Evolutionary conservation across 2,888 invertebrate genomes (phyloP).

Genomic region (Scaeva pyrastri): DNA sequence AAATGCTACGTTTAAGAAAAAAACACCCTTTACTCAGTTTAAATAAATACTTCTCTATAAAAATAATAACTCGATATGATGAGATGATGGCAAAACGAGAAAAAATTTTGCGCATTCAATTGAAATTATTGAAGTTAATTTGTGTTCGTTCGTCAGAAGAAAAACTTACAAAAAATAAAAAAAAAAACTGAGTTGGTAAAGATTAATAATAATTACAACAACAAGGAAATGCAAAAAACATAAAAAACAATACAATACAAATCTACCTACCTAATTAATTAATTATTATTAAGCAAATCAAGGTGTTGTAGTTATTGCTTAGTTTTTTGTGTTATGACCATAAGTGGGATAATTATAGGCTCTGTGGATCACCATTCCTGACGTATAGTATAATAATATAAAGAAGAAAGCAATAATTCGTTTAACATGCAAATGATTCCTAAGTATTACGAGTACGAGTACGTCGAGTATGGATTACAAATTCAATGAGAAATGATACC

Average conservation of each 20-base stretch:
- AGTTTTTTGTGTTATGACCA: slow-evolving; percentile 15
- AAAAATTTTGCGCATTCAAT: slow-evolving; percentile 58
- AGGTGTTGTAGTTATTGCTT: slow-evolving; percentile 70
- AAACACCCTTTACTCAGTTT: not conserved
- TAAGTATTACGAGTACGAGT: too few species aligned
- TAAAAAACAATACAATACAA: not conserved
- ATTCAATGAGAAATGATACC: slow-evolving; percentile 27
- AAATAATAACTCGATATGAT: not conserved
- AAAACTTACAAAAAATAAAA: not conserved
- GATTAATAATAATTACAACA: slow-evolving; percentile 4
- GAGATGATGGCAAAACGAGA: not conserved
- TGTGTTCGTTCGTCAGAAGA: slow-evolving; percentile 8
- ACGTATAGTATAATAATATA: not conserved
- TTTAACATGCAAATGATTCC: slow-evolving; percentile 67
- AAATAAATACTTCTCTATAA: slow-evolving; percentile 1
- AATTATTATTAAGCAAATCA: slow-evolving; percentile 47
- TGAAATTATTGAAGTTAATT: slow-evolving; percentile 45
- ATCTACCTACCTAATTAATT: slow-evolving; percentile 18
- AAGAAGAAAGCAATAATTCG: slow-evolving; percentile 43
- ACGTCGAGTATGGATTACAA: slow-evolving; percentile 11
- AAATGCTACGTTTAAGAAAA: too few species aligned
- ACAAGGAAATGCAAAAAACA: not conserved
- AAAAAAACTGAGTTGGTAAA: not conserved
- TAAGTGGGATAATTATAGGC: slow-evolving; percentile 48
- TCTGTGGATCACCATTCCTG: not conserved